Percentiles rank a stretch among this genome's conserved stretches.
Conservation (phyloP, 2,797 vertebrate genomes). For the Momotus momota region DNA sequence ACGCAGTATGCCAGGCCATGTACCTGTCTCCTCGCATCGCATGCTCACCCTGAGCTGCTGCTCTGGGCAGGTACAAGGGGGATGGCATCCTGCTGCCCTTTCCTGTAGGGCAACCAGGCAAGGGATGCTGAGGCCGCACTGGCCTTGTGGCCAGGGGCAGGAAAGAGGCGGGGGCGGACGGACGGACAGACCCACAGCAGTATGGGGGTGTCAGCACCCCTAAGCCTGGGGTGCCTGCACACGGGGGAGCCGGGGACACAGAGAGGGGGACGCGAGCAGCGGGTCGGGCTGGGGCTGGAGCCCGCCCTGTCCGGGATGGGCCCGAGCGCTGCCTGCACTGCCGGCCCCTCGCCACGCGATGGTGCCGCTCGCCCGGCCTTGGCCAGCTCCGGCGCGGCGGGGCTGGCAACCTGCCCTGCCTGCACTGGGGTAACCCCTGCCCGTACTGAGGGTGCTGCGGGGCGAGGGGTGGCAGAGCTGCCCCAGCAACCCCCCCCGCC, state of each 20-base stretch:
- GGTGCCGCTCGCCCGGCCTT: conserved; percentile 36
- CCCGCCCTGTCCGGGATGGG: too few relatives aligned
- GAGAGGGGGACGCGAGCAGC: background rate
- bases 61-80: background rate
- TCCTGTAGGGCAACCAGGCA: accelerated
- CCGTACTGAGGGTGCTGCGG: too few relatives aligned
- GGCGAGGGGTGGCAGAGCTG: background rate
- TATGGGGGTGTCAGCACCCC: accelerated
- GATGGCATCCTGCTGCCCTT: background rate
- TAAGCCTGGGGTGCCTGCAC: accelerated
- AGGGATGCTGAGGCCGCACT: background rate
- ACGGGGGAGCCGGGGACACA: accelerated
- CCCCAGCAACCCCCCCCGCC: too few relatives aligned
- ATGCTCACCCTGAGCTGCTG: background rate
- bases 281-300: background rate
- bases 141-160: background rate
- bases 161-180: too few relatives aligned
- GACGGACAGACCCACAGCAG: too few relatives aligned
- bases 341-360: background rate
- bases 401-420: background rate
- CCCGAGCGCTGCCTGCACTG: background rate
- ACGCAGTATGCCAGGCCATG: accelerated
- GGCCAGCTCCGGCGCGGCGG: background rate
- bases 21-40: accelerated
- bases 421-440: background rate